Percentiles rank a stretch among this genome's conserved stretches.
phyloP scores from a whole-genome alignment of 2,888 invertebrate genomes.

The Epistrophe eligans region DNA sequence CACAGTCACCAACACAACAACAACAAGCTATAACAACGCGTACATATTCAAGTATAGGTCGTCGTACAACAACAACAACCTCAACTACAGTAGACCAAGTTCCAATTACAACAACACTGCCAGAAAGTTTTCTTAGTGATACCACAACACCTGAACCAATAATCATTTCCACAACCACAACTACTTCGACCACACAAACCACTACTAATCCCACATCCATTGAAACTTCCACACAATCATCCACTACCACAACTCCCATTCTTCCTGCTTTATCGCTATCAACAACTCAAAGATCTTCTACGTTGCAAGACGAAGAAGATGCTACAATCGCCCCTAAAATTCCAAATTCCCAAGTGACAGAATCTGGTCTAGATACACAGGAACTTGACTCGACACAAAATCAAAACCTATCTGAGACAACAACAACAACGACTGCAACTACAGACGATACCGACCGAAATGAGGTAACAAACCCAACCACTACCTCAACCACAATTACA shows the following conservation, averaged over 20 bases:
- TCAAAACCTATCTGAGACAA: conserved; percentile 75
- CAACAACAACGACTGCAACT: conserved; percentile 76
- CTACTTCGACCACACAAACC: conserved; percentile 77
- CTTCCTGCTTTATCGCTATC: conserved; percentile 65
- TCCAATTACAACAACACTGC: conserved; percentile 72
- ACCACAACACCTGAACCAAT: conserved; percentile 81
- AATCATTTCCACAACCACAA: conserved; percentile 78
- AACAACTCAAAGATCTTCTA: conserved; percentile 43
- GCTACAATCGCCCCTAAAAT: conserved; percentile 59
- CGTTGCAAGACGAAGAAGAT: conserved; percentile 51
- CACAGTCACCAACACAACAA: conserved; percentile 81
- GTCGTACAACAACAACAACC: conserved; percentile 80
- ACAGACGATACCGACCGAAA: conserved; percentile 74
- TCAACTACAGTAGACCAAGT: conserved; percentile 76
- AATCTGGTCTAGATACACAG: conserved; percentile 78
- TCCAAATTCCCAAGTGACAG: conserved; percentile 62
- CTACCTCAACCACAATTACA: conserved; percentile 49
- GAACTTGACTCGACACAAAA: conserved; percentile 69
- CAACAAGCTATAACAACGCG: conserved; percentile 80
- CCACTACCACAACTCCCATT: conserved; percentile 76
- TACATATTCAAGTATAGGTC: conserved; percentile 82
- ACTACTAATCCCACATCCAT: conserved; percentile 77
- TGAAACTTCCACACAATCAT: conserved; percentile 72
- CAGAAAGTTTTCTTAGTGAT: conserved; percentile 77
- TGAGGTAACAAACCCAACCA: conserved; percentile 74